phyloP scores from a whole-genome alignment of 2,113 vertebrate species.

The Gallinago media region DNA sequence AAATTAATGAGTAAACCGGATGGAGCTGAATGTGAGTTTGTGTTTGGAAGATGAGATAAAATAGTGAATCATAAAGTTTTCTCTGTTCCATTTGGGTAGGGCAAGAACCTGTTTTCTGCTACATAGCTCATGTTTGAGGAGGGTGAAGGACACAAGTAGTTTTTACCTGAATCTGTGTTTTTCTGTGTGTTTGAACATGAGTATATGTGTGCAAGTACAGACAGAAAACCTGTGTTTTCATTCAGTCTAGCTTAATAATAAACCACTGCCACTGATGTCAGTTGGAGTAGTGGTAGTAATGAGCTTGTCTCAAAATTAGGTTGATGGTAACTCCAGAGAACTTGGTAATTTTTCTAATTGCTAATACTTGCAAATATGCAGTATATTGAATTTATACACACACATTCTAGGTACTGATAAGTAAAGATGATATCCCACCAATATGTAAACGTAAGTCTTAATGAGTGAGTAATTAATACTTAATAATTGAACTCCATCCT shows the following conservation, averaged over 20 bases:
- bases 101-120: background rate
- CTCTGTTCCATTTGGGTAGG: fast-evolving
- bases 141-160: background rate
- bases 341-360: background rate
- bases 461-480: background rate
- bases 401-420: background rate
- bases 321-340: background rate
- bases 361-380: background rate
- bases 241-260: background rate
- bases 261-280: background rate
- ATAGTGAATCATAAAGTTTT: background rate
- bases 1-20: background rate
- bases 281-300: background rate
- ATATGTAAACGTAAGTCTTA: background rate
- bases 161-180: background rate
- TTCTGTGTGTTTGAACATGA: background rate
- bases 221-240: background rate
- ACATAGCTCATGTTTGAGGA: background rate
- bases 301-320: background rate
- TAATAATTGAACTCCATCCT: background rate
- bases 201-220: background rate
- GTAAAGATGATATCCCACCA: background rate
- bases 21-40: background rate
- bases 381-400: background rate
- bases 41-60: background rate